A percentile compares a stretch with the other conserved stretches of the same genome.
phyloP scores from a whole-genome alignment of 1,140 invertebrate genomes.

The Megalopta genalis region DNA sequence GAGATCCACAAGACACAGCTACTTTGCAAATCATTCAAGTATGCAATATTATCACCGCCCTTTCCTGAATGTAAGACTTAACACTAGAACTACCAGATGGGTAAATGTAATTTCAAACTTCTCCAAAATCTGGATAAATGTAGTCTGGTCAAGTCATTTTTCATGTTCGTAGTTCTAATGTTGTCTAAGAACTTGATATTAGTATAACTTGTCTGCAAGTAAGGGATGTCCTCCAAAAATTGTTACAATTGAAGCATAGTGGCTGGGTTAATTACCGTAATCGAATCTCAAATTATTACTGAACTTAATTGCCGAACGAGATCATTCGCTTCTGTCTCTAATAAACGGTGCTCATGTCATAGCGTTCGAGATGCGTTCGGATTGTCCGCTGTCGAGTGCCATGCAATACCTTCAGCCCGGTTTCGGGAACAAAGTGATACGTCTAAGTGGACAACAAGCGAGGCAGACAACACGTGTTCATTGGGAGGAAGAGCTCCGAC shows the following conservation, averaged over 20 bases:
- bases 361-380: conserved; percentile 56
- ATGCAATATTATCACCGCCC: not conserved
- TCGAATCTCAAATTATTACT: not conserved
- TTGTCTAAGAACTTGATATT: too few species aligned
- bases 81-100: too few species aligned
- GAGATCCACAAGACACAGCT: not conserved
- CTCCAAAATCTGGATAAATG: too few species aligned
- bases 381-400: conserved; percentile 47
- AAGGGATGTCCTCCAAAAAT: not conserved
- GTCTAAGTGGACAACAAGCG: conserved; percentile 56
- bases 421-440: conserved; percentile 34
- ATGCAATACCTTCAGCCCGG: conserved; percentile 57
- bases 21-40: not conserved
- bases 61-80: too few species aligned
- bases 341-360: conserved; percentile 33
- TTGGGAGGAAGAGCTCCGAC: conserved; percentile 27
- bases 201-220: not conserved
- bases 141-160: too few species aligned
- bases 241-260: conserved; percentile 32
- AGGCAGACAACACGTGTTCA: conserved; percentile 40
- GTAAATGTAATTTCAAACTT: too few species aligned
- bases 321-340: not conserved
- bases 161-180: too few species aligned
- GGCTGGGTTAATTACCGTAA: not conserved
- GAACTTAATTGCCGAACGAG: not conserved